Base-by-base conservation (phyloP, 2,113 vertebrate species). In the Hiodon alosoides region DNA sequence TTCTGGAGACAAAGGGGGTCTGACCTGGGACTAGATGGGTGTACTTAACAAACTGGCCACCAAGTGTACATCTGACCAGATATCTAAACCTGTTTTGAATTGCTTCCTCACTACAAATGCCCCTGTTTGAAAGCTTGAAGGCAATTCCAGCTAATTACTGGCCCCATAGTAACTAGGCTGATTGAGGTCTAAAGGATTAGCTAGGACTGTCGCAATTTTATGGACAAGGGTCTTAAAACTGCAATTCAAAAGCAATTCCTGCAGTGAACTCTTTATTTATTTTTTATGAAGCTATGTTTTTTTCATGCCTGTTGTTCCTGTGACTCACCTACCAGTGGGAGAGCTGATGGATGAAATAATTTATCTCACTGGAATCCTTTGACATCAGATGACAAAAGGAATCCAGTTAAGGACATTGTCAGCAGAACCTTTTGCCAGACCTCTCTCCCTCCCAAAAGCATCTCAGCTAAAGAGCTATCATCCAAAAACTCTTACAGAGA, bases 131-230 rank as follows among this genome's bases (percentile, higher is more conserved):
- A 53, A 62, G 17, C 58, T n/a, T 3, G 58, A 76, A 76, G 48
- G 67, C 60, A 69, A 69, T 69, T 60, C 74, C 55, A 16, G 74
- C 61, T 76, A 67, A 75, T 75, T 58, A 57, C 54, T 51, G 64
- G 73, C 64, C 65, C 64, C 47, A 47, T 17, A 59, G 73, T 68
- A 59, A 68, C 68, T 67, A 75, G 73, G 73, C 47, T 48, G 58
- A 68, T 75, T 48, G 46, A 71, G 68, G 60, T 64, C 5, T 76
- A 57, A 71, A 66, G 68, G 8, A 54, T 66, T 55, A 48, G 14
- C 69, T 16, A 10, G 60, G 53, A 58, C 13, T n/a, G 60, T 46
- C 31, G 46, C 57, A 47, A 76, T 55, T 7, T 55, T 10, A 48
- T 47, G 11, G 61, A 10, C 47, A 73, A 13, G 10, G 14, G 9